Evolutionary conservation across 2,797 vertebrate genomes (phyloP).

Genomic region (Scomberomorus guttatus): DNA sequence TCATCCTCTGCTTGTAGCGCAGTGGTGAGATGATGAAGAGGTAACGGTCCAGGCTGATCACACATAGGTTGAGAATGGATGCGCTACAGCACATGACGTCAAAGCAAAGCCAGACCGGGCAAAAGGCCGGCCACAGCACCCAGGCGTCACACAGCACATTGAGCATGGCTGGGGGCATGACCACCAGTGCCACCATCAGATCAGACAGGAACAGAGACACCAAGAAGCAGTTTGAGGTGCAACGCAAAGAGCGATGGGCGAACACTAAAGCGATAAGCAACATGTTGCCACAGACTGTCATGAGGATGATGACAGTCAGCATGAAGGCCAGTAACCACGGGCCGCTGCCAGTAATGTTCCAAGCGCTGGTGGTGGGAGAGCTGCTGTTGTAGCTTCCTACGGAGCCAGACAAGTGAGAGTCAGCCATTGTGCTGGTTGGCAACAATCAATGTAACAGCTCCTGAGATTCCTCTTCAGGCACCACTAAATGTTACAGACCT

Average conservation of each 20-base stretch:
- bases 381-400: conserved; percentile 76
- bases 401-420: conserved; percentile 65
- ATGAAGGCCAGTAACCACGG: conserved; percentile 90
- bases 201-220: conserved; percentile 97
- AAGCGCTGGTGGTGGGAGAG: conserved; percentile 70
- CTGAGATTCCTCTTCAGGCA: conserved; percentile 22
- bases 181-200: conserved; percentile 97
- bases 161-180: conserved; percentile 98
- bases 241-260: conserved; percentile 93
- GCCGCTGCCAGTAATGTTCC: conserved; percentile 86
- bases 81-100: conserved; percentile 99
- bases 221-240: conserved; percentile 97
- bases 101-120: conserved; percentile 95
- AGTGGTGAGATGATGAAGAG: conserved; percentile 97
- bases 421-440: conserved; percentile 69
- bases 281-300: conserved; percentile 91
- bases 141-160: conserved; percentile 93
- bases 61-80: conserved; percentile 97
- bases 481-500: conserved; percentile 2
- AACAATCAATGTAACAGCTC: conserved; percentile 28
- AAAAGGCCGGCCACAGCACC: conserved; percentile 92
- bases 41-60: conserved; percentile 98
- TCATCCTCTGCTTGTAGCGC: conserved; percentile 97
- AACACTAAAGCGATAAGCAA: conserved; percentile 93
- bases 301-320: conserved; percentile 91